phyloP scores from a whole-genome alignment of 2,113 vertebrate genomes.

The Coptodon rendalli region DNA sequence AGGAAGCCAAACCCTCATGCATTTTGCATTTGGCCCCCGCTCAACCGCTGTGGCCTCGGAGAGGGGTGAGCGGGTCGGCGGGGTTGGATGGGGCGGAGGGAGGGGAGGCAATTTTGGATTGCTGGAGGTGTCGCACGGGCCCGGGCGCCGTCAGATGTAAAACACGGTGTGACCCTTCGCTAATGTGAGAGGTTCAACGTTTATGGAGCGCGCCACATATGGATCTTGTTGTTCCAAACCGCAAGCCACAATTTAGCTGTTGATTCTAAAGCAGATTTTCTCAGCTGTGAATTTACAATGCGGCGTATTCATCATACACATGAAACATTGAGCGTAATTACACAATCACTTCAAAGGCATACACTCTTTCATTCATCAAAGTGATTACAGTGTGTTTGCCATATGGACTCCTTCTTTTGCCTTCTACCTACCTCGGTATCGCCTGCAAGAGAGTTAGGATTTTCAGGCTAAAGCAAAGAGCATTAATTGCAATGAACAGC shows the following conservation, averaged over 20 bases:
- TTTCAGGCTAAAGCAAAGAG: constrained; percentile 44
- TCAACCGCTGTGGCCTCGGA: constrained; percentile 45
- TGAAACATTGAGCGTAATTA: constrained; percentile 67
- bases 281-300: constrained; percentile 67
- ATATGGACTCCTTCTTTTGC: constrained; percentile 63
- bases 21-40: constrained; percentile 68
- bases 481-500: constrained; percentile 70
- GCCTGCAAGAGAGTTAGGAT: constrained; percentile 34
- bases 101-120: constrained; percentile 27
- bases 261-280: constrained; percentile 60
- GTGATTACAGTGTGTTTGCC: constrained; percentile 66
- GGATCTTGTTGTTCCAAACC: constrained; percentile 61
- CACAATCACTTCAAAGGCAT: constrained; percentile 67
- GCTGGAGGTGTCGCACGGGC: constrained; percentile 46
- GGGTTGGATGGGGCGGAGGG: neutral
- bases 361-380: constrained; percentile 67
- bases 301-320: constrained; percentile 66
- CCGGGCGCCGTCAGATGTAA: constrained; percentile 57
- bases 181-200: constrained; percentile 56
- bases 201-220: constrained; percentile 55
- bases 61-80: neutral
- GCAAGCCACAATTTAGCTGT: constrained; percentile 63
- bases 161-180: constrained; percentile 47
- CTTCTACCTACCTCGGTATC: constrained; percentile 62
- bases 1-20: constrained; percentile 69